Evolutionary conservation across 2,797 vertebrate species (phyloP).

Genomic region (Scolopax bukidnonensis): DNA sequence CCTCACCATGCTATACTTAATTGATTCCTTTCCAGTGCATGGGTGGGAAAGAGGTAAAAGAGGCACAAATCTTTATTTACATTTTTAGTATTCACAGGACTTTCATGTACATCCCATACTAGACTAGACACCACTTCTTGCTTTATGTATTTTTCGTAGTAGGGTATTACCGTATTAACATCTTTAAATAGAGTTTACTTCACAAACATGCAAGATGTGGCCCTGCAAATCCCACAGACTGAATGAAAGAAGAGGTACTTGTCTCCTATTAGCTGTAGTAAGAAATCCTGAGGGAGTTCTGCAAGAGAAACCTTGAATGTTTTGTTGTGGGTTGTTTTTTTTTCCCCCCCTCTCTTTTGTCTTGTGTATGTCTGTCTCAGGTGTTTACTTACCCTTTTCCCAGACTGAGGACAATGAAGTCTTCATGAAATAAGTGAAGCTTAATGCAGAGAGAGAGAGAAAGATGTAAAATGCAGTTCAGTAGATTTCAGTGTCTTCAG

Average conservation of each 20-base stretch:
- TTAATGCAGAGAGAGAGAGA: neutral
- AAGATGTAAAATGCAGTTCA: neutral
- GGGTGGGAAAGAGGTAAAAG: neutral
- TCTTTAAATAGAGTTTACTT: neutral
- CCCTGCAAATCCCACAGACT: neutral
- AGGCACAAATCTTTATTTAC: neutral
- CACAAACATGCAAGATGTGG: neutral
- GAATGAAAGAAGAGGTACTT: neutral
- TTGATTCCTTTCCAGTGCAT: neutral
- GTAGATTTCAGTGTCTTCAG: conserved; percentile 52
- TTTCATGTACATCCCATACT: neutral
- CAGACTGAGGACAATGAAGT: conserved; percentile 6
- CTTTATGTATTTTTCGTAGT: neutral
- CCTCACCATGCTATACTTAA: neutral
- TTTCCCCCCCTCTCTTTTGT: neutral
- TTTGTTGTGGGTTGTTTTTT: neutral
- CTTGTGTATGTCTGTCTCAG: neutral
- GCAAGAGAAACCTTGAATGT: neutral
- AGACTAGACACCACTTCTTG: neutral
- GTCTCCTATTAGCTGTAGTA: neutral
- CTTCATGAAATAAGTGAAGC: conserved; percentile 34
- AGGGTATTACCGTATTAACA: neutral
- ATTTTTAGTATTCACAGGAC: neutral
- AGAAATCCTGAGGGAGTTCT: neutral
- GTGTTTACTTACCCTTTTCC: conserved; percentile 23